Conservation (phyloP, 2,797 vertebrate species). For the Pantherophis vulpinus region DNA sequence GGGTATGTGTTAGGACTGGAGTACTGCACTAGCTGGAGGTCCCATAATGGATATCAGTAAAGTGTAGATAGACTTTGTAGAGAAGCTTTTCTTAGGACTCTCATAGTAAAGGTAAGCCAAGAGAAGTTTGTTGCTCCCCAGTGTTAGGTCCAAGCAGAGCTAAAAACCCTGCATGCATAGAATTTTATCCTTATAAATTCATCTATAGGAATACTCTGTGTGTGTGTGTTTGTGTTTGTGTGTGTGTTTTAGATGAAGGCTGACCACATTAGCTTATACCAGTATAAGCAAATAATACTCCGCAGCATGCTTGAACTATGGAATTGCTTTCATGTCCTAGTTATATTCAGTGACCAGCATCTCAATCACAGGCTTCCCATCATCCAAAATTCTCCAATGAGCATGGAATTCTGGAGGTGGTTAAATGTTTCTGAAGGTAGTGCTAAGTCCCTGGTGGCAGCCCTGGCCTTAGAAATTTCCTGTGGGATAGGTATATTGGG, state of each 20-base stretch:
- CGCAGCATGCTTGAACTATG: not conserved
- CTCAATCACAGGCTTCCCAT: not conserved
- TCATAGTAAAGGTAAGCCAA: not conserved
- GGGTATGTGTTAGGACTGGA: not conserved
- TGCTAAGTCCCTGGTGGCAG: not conserved
- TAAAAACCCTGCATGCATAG: not conserved
- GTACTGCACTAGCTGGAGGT: not conserved
- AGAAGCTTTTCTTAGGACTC: not conserved
- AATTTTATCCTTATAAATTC: not conserved
- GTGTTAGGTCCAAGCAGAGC: not conserved
- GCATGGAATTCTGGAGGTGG: not conserved
- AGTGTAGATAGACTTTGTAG: not conserved
- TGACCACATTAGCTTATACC: not conserved
- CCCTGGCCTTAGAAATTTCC: not conserved
- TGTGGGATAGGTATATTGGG: not conserved
- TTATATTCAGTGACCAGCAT: not conserved
- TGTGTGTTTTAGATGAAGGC: not conserved
- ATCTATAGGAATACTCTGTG: not conserved
- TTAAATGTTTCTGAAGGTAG: not conserved
- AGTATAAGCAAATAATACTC: not conserved
- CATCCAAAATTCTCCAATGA: not conserved
- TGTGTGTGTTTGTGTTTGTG: not conserved
- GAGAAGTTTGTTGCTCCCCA: not conserved
- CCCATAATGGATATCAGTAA: not conserved
- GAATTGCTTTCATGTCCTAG: not conserved